phyloP scores from a whole-genome alignment of 2,113 vertebrate genomes.

The Gambusia affinis region DNA sequence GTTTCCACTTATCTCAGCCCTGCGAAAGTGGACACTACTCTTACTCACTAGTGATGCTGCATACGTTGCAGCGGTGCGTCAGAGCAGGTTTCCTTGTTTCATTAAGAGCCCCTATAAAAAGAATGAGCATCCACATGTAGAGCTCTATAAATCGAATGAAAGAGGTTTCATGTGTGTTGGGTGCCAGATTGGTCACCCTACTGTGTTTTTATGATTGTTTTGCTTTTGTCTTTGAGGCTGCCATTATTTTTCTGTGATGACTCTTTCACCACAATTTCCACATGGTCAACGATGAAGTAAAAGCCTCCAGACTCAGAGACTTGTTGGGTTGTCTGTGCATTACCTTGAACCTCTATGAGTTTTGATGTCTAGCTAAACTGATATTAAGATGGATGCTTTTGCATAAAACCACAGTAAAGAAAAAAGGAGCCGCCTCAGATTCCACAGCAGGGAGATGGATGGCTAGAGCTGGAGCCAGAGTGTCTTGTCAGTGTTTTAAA shows the following conservation, averaged over 20 bases:
- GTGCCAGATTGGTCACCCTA: conserved; percentile 38
- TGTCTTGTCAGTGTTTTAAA: conserved; percentile 41
- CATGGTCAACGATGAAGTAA: conserved; percentile 40
- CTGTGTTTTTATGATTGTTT: conserved; percentile 44
- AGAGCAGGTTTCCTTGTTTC: conserved; percentile 33
- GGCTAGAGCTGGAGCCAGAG: conserved; percentile 14
- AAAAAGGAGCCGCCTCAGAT: neutral
- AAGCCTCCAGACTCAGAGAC: conserved; percentile 47
- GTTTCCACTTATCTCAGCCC: neutral
- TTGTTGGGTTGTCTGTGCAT: conserved; percentile 5
- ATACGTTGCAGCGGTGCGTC: conserved; percentile 8
- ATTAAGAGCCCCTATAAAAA: conserved; percentile 62
- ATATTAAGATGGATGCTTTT: neutral
- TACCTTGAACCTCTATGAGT: neutral
- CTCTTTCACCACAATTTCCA: conserved; percentile 8
- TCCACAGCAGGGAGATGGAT: conserved; percentile 23
- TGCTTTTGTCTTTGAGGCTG: conserved; percentile 31
- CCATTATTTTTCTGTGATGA: conserved; percentile 48
- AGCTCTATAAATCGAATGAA: conserved; percentile 51
- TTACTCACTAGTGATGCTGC: conserved; percentile 32
- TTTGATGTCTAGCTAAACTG: neutral
- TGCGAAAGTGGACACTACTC: conserved; percentile 25
- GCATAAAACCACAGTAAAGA: neutral
- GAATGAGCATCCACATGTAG: neutral
- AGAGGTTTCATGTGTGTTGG: conserved; percentile 39